A percentile compares a stretch with the other conserved stretches of the same genome.
phyloP scores from a whole-genome alignment of 1,140 invertebrate species.

The Venturia canescens region DNA sequence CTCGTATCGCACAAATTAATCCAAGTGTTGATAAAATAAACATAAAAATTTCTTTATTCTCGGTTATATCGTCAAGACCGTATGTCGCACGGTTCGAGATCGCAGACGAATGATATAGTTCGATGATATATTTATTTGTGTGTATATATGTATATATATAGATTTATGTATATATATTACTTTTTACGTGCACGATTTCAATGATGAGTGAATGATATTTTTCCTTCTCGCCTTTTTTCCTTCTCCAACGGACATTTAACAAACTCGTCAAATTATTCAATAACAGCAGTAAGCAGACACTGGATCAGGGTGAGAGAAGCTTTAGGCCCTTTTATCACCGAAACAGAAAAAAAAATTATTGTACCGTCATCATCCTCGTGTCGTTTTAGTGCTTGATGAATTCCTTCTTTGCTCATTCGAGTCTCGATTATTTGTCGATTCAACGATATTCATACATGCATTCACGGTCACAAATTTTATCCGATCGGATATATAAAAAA shows the following conservation, averaged over 20 bases:
- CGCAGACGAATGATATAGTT: slow-evolving; percentile 18
- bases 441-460: too few relatives aligned
- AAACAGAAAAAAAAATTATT: slow-evolving; percentile 20
- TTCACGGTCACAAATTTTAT: too few relatives aligned
- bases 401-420: neutral
- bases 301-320: neutral
- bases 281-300: neutral
- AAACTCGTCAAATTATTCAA: slow-evolving; percentile 26
- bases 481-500: neutral
- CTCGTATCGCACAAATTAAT: neutral
- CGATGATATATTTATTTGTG: neutral
- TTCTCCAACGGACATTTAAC: slow-evolving; percentile 28
- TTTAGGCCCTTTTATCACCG: slow-evolving; percentile 45
- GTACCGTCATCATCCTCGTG: too few relatives aligned
- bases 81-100: neutral
- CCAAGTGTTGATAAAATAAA: neutral
- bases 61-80: slow-evolving; percentile 39
- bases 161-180: slow-evolving; percentile 7
- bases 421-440: too few relatives aligned
- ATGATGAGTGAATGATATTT: slow-evolving; percentile 4
- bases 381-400: neutral
- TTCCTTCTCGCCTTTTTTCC: neutral
- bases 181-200: slow-evolving; percentile 11
- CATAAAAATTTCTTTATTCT: slow-evolving; percentile 42
- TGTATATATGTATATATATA: too few relatives aligned